Evolutionary conservation across 2,888 invertebrate species (phyloP), one percentile per base, ranked within the genome.

Genomic region (Pammene fasciana): DNA sequence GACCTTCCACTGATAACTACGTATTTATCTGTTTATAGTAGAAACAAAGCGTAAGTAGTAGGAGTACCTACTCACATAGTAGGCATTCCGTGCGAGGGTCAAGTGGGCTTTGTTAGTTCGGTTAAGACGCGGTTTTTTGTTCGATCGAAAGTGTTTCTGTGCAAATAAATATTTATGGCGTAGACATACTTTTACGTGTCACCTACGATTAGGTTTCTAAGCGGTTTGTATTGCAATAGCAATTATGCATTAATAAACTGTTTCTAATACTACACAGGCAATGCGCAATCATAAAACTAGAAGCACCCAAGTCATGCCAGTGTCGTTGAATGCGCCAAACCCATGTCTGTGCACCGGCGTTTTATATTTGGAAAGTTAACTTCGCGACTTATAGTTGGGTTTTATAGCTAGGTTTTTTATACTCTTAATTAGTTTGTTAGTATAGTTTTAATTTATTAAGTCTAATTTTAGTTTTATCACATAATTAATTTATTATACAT

Each of bases 271-370:
- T 62, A 56, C 48, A 62, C 34, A 62, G 41, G 62, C 62, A 62
- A 62, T 62, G 68, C 68, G 68, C 68, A 68, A 68, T 68, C 68
- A 62, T 68, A 57, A 62, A 68, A 48, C 68, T 56, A 48, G 62
- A 62, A 52, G 50, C 50, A 50, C 57, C 68, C 64, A 56, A 36
- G 50, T 41, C 55, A 48, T 48, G 64, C 50, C 61, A 14, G 18
- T 50, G 57, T 43, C 36, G 56, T 10, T 45, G 50, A 68, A 52
- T 68, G 68, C 68, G 62, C 62, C 64, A 68, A 64, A 14, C 48
- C 43, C 68, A 43, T 64, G 67, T 55, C 48, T 18, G 41, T 56
- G 62, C 67, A 67, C 14, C 54, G 18, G 48, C 16, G 26, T 62
- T 67, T 67, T 46, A 60, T 60, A 67, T 55, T 68, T 56, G 50